Base-by-base conservation (phyloP, 2,113 vertebrate species). In the Sus scrofa region DNA sequence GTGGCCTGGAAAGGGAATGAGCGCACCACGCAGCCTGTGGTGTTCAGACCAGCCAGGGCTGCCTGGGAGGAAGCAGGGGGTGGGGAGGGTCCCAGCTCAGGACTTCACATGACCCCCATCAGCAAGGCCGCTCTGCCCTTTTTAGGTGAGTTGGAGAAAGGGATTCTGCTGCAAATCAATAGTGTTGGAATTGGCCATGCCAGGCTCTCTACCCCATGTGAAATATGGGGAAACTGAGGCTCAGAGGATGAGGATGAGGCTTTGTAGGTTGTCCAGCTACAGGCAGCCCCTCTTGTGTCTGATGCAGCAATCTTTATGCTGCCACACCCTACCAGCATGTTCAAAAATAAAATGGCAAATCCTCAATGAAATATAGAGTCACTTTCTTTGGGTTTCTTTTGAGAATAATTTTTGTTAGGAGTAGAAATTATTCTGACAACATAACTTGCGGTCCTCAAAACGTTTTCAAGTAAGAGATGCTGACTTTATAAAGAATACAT, bases 401-500 rank as follows among this genome's bases (percentile, higher is more conserved):
- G 70, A 75, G 65, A 84, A 94, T 44, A 79, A 34, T 30, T 13
- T 87, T 93, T 84, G 8, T 54, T 62, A 63, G 78, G 92, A 84
- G 44, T 60, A 75, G 50, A 77, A 85, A 71, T 84, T 75, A 50
- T 54, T 75, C 32, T 65, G 68, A 94, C 37, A 93, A 50, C 94
- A 65, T 83, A 60, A 68, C n/a, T 95, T 86, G 71, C 44, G 68
- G 34, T 65, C 54, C 75, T 94, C 44, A 65, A 27, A 54, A 65
- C 32, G 10, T 78, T 86, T 86, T 91, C 34, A 88, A 79, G 15
- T 68, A 70, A 89, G 81, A 73, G 34, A 68, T 68, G 34, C 15
- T 93, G 62, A 73, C 56, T 93, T 95, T 93, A 52, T 78, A 81
- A 79, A 89, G 73, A 82, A 77, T 52, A 34, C 6, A 37, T 88